Base-by-base conservation (phyloP, 2,113 vertebrate genomes). In the Vulpes vulpes region DNA sequence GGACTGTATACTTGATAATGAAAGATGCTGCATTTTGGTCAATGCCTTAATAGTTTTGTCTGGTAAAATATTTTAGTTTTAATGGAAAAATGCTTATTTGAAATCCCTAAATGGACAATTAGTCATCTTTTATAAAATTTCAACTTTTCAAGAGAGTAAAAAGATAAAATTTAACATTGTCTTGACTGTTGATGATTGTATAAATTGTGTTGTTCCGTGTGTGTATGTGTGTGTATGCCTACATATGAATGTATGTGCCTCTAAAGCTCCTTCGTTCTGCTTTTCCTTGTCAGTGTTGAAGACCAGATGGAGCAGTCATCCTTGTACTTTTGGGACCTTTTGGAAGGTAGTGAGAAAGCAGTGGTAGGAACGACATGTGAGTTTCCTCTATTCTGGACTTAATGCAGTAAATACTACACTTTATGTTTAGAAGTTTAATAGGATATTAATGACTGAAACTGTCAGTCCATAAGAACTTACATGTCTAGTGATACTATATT, bases 331-430 rank as follows among this genome's bases (percentile, higher is more conserved):
- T 98, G 99, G 98, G 99, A 99, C 97, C 99, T 99, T 93, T 97
- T 99, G 97, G 99, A 99, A 98, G 99, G 99, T 90, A 99, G 98
- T 65, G 99, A 99, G 92, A 99, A 99, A 97, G 98, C 99, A 71
- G 99, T 99, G 95, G 99, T 99, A 96, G 99, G 99, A 91, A 99
- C 99, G 14, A 99, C 99, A 69, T 99, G 99, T 99, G 96, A 99
- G 99, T 99, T 73, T 96, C 35, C 78, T 90, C 89, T 93, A 60
- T 76, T 94, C 84, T 92, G 82, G 83, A 84, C 89, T 80, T 87
- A 62, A 59, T 11, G 79, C 67, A 88, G 89, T 85, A 82, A 74
- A 96, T 89, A 64, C 51, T 85, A 73, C 80, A 87, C 90, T 97
- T 84, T 83, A 60, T 78, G 69, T 86, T 23, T 91, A 20, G 20